phyloP scores from a whole-genome alignment of 1,140 invertebrate genomes.

The Zaprionus taronus region DNA sequence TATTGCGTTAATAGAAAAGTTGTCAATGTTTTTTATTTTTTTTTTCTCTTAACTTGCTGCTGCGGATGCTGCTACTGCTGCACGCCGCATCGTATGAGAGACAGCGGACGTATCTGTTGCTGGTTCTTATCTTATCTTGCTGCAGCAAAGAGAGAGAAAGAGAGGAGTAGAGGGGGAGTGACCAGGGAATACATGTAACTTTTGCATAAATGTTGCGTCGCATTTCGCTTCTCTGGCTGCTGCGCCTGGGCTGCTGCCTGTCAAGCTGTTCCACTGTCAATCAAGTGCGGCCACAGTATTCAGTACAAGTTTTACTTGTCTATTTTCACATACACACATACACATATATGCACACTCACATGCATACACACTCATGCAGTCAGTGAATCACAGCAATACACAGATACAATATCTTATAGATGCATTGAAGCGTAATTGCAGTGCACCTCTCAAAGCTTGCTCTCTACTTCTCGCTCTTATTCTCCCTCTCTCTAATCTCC shows the following conservation, averaged over 20 bases:
- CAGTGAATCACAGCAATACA: constrained; percentile 34
- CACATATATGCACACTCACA: constrained; percentile 7
- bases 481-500: neutral
- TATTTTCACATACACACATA: constrained; percentile 27
- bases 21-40: constrained; percentile 66
- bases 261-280: constrained; percentile 45
- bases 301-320: constrained; percentile 40
- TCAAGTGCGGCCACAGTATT: constrained; percentile 33
- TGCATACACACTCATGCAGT: constrained; percentile 34
- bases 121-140: constrained; percentile 47
- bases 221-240: constrained; percentile 14
- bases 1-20: constrained; percentile 77
- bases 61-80: constrained; percentile 29
- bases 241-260: constrained; percentile 43
- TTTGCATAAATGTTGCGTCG: constrained; percentile 53
- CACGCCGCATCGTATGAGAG: constrained; percentile 10
- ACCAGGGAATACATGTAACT: constrained; percentile 2
- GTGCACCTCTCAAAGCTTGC: constrained; percentile 47
- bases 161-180: neutral
- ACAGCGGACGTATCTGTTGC: constrained; percentile 38
- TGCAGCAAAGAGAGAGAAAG: neutral
- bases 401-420: constrained; percentile 75
- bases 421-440: constrained; percentile 79
- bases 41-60: constrained; percentile 1
- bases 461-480: neutral